Evolutionary conservation across 2,888 invertebrate genomes (phyloP).

Genomic region (Caenorhabditis uteleia): DNA sequence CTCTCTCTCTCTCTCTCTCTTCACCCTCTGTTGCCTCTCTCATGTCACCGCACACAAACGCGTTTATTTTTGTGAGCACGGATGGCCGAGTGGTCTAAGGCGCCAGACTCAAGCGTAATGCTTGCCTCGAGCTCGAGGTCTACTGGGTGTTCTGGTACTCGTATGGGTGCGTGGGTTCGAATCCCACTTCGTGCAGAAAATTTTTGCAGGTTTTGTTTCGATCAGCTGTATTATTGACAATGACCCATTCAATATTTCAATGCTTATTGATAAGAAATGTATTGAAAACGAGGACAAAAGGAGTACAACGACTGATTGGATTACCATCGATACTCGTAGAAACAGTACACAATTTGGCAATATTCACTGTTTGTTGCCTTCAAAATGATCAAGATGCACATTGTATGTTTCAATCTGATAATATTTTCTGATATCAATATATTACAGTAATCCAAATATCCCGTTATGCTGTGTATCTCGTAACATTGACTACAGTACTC

Average conservation of each 20-base stretch:
- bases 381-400: constrained; percentile 32
- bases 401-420: constrained; percentile 2
- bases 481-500: constrained; percentile 28
- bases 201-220: constrained; percentile 32
- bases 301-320: constrained; percentile 18
- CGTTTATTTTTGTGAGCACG: constrained; percentile 69
- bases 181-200: constrained; percentile 56
- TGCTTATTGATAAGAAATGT: constrained; percentile 22
- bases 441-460: constrained; percentile 25
- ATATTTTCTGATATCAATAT: neutral
- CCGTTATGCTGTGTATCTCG: constrained; percentile 11
- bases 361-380: constrained; percentile 15
- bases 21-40: neutral
- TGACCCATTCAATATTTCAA: constrained; percentile 33
- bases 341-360: constrained; percentile 14
- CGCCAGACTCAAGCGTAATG: constrained; percentile 71
- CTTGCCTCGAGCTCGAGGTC: constrained; percentile 39
- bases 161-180: constrained; percentile 61
- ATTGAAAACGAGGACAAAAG: too few relatives aligned
- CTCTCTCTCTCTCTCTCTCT: neutral
- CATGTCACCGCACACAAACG: constrained; percentile 54
- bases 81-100: constrained; percentile 71
- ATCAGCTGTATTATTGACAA: constrained; percentile 17
- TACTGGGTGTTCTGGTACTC: constrained; percentile 56
- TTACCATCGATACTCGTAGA: constrained; percentile 22